phyloP scores from a whole-genome alignment of 1,140 invertebrate genomes.

The Hypothenemus hampei region DNA sequence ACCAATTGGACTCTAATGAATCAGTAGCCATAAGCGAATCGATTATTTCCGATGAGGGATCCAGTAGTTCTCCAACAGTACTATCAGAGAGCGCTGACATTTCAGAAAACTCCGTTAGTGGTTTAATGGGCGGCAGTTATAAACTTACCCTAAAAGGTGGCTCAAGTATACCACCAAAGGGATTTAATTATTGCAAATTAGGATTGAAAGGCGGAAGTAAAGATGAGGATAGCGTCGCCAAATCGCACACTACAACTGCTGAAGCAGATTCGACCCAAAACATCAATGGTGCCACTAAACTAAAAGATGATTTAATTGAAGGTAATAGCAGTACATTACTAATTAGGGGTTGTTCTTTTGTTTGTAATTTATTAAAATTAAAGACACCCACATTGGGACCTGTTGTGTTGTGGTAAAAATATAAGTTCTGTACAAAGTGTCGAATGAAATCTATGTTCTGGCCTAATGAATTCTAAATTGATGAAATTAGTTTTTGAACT shows the following conservation, averaged over 20 bases:
- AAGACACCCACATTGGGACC: too few relatives aligned
- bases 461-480: too few relatives aligned
- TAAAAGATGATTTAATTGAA: conserved; percentile 3
- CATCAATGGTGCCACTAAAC: conserved; percentile 23
- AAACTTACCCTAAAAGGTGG: conserved; percentile 43
- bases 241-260: conserved; percentile 26
- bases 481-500: too few relatives aligned
- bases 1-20: conserved; percentile 17
- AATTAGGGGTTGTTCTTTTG: too few relatives aligned
- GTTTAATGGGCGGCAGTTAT: conserved; percentile 33
- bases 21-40: not conserved
- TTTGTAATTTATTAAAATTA: too few relatives aligned
- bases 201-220: conserved; percentile 39
- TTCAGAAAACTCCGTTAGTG: conserved; percentile 19
- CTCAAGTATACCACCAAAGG: conserved; percentile 11
- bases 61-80: conserved; percentile 10
- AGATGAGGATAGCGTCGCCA: conserved; percentile 29
- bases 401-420: too few relatives aligned
- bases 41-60: not conserved
- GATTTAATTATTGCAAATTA: conserved; percentile 28
- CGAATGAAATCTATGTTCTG: too few relatives aligned
- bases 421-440: too few relatives aligned
- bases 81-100: conserved; percentile 17
- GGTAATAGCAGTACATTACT: too few relatives aligned
- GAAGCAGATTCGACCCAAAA: conserved; percentile 30